A percentile compares a stretch with the other conserved stretches of the same genome.
phyloP scores from a whole-genome alignment of 2,113 vertebrate genomes.

The Podarcis cretensis region DNA sequence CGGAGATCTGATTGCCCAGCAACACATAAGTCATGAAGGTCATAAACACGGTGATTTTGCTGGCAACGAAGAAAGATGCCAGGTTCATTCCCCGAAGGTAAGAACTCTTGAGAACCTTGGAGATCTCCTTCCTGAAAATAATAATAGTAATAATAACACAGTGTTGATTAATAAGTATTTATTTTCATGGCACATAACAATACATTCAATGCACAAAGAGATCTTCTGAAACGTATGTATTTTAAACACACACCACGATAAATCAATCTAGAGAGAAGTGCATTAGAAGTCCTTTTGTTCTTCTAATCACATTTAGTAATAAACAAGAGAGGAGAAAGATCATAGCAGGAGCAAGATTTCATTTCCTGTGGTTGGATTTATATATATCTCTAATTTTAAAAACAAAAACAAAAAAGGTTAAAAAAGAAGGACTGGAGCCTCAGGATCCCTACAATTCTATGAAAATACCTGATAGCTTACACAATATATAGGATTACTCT shows the following conservation, averaged over 20 bases:
- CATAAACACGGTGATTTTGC: constrained; percentile 92
- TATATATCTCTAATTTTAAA: neutral
- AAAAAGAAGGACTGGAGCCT: neutral
- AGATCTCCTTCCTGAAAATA: constrained; percentile 88
- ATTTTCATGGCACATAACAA: too few relatives aligned
- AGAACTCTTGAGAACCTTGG: constrained; percentile 90
- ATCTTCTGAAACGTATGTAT: too few relatives aligned
- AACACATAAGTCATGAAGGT: constrained; percentile 89
- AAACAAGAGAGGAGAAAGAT: neutral
- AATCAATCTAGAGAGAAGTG: neutral
- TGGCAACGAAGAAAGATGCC: constrained; percentile 91
- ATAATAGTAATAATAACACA: neutral
- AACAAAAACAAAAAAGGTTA: neutral
- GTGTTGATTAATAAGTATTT: too few relatives aligned
- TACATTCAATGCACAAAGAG: neutral
- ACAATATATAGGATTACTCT: too few relatives aligned
- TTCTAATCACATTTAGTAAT: accelerated
- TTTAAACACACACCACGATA: neutral
- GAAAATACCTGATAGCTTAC: neutral
- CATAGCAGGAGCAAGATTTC: neutral
- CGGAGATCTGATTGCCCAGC: constrained; percentile 84
- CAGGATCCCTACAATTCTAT: neutral
- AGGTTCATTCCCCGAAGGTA: constrained; percentile 94
- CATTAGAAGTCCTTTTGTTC: neutral
- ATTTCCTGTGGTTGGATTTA: neutral